phyloP scores from a whole-genome alignment of 2,888 invertebrate genomes.

The Drosophila vallismaia region DNA sequence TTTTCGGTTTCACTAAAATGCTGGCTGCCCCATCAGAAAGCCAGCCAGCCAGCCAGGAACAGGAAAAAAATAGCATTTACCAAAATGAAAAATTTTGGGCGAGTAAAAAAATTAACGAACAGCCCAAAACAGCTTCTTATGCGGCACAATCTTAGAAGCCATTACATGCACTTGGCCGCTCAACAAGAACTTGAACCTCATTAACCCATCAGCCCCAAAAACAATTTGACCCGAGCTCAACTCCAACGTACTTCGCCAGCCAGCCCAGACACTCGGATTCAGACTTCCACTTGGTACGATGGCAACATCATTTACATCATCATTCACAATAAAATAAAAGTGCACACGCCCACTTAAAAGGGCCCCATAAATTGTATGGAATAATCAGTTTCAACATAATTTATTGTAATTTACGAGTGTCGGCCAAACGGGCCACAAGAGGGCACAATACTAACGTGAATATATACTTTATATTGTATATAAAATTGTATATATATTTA shows the following conservation, averaged over 20 bases:
- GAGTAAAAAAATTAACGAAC: conserved; percentile 1
- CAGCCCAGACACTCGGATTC: conserved; percentile 16
- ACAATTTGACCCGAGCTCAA: conserved; percentile 61
- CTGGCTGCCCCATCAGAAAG: neutral
- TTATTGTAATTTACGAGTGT: conserved; percentile 79
- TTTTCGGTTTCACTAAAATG: conserved; percentile 35
- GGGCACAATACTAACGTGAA: conserved; percentile 11
- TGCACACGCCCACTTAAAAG: conserved; percentile 79
- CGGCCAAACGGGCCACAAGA: conserved; percentile 62
- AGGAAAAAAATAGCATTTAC: conserved; percentile 26
- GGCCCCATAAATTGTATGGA: conserved; percentile 78
- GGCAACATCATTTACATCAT: conserved; percentile 79
- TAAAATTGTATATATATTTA: conserved; percentile 17
- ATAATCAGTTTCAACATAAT: conserved; percentile 79
- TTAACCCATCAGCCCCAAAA: conserved; percentile 70
- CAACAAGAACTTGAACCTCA: conserved; percentile 54
- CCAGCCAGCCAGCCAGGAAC: neutral
- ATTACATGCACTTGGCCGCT: conserved; percentile 43
- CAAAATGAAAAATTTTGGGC: conserved; percentile 14
- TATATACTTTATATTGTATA: conserved; percentile 13
- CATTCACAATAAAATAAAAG: conserved; percentile 80
- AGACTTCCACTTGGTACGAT: conserved; percentile 30
- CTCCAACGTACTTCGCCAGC: conserved; percentile 44
- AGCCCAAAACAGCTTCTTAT: conserved; percentile 30
- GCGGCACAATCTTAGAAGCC: conserved; percentile 39